Conservation (phyloP, 2,113 vertebrate genomes). For the Zosterops lateralis region DNA sequence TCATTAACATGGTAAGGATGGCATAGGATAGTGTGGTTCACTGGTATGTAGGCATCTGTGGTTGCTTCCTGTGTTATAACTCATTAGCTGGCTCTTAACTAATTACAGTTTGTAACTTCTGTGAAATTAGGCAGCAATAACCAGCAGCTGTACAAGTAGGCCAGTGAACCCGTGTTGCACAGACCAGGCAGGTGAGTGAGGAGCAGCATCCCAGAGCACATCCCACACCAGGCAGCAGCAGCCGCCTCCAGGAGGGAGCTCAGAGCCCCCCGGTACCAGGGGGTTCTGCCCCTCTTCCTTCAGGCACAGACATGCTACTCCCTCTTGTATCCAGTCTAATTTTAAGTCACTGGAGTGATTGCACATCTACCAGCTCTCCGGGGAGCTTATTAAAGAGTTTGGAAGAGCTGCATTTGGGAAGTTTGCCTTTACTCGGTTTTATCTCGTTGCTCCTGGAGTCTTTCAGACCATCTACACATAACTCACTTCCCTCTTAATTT, state of each 20-base stretch:
- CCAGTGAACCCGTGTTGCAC: accelerated
- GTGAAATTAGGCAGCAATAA: background rate
- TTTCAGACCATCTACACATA: background rate
- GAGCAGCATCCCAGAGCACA: background rate
- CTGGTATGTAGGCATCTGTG: background rate
- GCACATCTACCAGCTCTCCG: background rate
- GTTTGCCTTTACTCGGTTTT: background rate
- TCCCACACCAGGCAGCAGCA: background rate
- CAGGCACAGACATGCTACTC: background rate
- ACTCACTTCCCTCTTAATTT: background rate
- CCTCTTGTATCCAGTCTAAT: background rate
- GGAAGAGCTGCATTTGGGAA: background rate
- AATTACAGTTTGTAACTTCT: background rate
- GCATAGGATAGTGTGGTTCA: background rate
- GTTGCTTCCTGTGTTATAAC: background rate
- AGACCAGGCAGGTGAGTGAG: background rate
- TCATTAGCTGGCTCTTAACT: background rate
- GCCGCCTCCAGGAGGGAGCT: background rate
- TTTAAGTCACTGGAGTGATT: background rate
- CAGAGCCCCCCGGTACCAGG: background rate
- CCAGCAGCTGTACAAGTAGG: background rate
- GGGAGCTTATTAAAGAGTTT: constrained; percentile 37
- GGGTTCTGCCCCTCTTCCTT: background rate
- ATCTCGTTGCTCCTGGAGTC: background rate
- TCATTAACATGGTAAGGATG: background rate